phyloP scores from a whole-genome alignment of 2,888 invertebrate species.

The Rugalucina vietnamica region DNA sequence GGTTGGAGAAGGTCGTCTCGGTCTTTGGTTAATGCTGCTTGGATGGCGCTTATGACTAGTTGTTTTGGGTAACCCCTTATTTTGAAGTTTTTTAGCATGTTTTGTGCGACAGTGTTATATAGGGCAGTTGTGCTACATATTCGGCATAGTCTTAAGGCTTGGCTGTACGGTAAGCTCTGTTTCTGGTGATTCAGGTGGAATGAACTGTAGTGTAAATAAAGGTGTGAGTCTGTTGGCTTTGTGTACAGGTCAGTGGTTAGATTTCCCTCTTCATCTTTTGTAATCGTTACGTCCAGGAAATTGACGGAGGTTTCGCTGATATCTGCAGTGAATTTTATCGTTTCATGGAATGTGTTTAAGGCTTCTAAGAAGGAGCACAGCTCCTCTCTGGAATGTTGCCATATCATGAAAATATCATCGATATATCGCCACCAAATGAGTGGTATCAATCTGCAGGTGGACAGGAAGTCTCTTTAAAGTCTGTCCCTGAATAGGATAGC shows the following conservation, averaged over 20 bases:
- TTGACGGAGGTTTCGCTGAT: neutral
- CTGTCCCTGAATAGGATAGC: neutral
- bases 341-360: neutral
- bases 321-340: neutral
- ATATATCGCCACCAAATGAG: constrained; percentile 19
- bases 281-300: constrained; percentile 7
- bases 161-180: neutral
- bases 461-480: neutral
- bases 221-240: neutral
- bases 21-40: neutral
- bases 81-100: neutral
- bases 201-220: neutral
- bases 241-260: constrained; percentile 3
- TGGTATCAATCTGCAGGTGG: neutral
- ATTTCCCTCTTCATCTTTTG: neutral
- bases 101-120: neutral
- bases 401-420: constrained; percentile 17
- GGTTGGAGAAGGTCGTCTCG: neutral
- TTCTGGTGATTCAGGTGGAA: neutral
- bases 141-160: neutral
- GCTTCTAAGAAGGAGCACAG: constrained; percentile 7
- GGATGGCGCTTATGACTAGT: neutral
- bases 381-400: neutral
- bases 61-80: neutral
- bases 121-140: neutral